These are phyloP conservation scores for Heliconius charithonia DNA, from an alignment of 2,888 invertebrate species.

Conservation along the genomic window DNA sequence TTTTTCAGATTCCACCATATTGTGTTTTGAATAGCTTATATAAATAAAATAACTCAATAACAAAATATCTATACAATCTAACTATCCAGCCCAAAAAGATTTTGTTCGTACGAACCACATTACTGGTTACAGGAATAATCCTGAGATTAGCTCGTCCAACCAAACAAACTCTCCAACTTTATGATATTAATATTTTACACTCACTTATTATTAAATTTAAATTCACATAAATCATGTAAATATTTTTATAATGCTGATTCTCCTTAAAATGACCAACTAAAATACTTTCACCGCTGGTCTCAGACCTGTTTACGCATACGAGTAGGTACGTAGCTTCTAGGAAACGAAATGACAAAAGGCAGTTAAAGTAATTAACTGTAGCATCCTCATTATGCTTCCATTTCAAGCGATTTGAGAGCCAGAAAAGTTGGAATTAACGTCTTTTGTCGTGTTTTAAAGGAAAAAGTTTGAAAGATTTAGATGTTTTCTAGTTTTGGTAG, in stretches of 20 bases:
- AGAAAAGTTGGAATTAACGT: neutral
- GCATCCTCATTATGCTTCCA: constrained; percentile 21
- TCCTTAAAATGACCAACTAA: neutral
- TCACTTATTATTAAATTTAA: neutral
- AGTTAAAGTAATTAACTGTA: constrained; percentile 18
- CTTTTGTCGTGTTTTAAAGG: neutral
- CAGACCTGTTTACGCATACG: neutral
- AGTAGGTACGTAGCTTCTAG: constrained; percentile 2
- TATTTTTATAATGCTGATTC: neutral
- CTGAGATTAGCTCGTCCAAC: neutral
- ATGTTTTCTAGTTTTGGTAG: neutral
- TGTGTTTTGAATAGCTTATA: neutral
- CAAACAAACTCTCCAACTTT: neutral
- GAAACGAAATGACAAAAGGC: neutral
- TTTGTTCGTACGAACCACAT: neutral
- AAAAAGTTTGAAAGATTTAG: neutral
- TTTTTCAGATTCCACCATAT: neutral
- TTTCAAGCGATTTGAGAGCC: neutral
- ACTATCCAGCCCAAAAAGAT: no score
- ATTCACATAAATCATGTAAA: neutral
- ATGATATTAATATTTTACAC: neutral
- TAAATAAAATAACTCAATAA: neutral
- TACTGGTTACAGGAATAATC: neutral
- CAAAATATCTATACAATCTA: no score
- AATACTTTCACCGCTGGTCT: neutral